Evolutionary conservation across 1,140 invertebrate genomes (phyloP), one percentile per base, ranked within the genome.

Genomic region (Sycophaga agraensis): DNA sequence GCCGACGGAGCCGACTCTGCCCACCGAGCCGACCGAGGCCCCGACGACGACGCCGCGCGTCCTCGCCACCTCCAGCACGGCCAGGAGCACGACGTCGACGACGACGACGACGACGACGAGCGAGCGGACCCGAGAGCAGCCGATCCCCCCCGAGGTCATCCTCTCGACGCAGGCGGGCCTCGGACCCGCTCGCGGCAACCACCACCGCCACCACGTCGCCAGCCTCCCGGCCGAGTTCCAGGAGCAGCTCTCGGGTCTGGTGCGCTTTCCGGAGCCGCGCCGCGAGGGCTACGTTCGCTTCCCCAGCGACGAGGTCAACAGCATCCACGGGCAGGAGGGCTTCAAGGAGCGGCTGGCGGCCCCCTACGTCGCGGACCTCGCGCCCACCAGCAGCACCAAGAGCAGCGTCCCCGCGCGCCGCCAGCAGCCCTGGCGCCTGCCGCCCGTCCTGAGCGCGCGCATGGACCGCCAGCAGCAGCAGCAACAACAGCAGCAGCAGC

Each of bases 221-320:
- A n/a, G n/a, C n/a, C n/a, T n/a, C 11, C 28, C 28, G 28, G 64
- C 43, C 0, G 0, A 12, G 8, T n/a, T 2, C 19, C 63, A 61
- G 14, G 26, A 7, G 1, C 45, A 59, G n/a, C n/a, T n/a, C n/a
- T n/a, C n/a, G n/a, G n/a, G n/a, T n/a, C n/a, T n/a, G n/a, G n/a
- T n/a, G n/a, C n/a, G n/a, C n/a, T n/a, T n/a, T n/a, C n/a, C n/a
- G n/a, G n/a, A n/a, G n/a, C n/a, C n/a, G n/a, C n/a, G n/a, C n/a
- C n/a, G n/a, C n/a, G n/a, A n/a, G 9, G 59, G 62, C 12, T 72
- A 70, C 45, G 70, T 79, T 1, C 70, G 70, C 11, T 80, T 80
- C 35, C 74, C 77, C 0, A 72, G 70, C 0, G 74, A 74, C 5
- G 72, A 77, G 14, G 72, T 72, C 0, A 80, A 80, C 61, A 78